Base-by-base conservation (phyloP, 2,797 vertebrate species). In the Pterois miles region DNA sequence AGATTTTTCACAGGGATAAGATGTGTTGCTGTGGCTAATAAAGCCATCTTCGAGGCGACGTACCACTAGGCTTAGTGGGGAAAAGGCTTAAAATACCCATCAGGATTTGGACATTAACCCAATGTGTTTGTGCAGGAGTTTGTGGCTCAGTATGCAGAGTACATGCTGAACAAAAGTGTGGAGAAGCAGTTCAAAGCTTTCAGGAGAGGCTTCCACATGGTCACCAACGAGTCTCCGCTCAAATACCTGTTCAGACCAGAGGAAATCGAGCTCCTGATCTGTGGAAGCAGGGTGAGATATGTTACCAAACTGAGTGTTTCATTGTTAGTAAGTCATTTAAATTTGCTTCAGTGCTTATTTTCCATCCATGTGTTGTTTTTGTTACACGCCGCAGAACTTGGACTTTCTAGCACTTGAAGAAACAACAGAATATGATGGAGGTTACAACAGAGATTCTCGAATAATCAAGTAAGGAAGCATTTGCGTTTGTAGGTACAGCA, bases 171-270 rank as follows among this genome's bases (percentile, higher is more conserved):
- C 94, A 99, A 99, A 93, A 99, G 97, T 3, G 98, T 99, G 93
- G 98, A 99, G 94, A 99, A 99, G 85, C 98, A 99, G 91, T 99
- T 99, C 93, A 99, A 99, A 90, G 98, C 98, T 0, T 99, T 99
- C 95, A 96, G 98, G 88, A 98, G 98, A 96, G 98, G 98, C 88
- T 99, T 99, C 92, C 98, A 99, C 93, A 99, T 99, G 98, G 98
- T 99, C 82, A 99, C 98, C 90, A 99, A 98, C 71, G 98, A 99
- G 91, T 99, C 98, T 12, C 98, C 98, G 1, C 94, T 99, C 82
- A 99, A 99, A 88, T 99, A 99, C 94, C 95, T 99, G 89, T 99
- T 99, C 95, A 95, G 98, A 89, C 97, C 98, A 1, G 98, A 99
- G 92, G 98, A 99, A 88, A 99, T 99, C 65, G 98, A 99, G 94